Percentiles rank a stretch among this genome's conserved stretches.
Conservation (phyloP, 2,888 invertebrate species). For the Iselma pallidipennis region DNA sequence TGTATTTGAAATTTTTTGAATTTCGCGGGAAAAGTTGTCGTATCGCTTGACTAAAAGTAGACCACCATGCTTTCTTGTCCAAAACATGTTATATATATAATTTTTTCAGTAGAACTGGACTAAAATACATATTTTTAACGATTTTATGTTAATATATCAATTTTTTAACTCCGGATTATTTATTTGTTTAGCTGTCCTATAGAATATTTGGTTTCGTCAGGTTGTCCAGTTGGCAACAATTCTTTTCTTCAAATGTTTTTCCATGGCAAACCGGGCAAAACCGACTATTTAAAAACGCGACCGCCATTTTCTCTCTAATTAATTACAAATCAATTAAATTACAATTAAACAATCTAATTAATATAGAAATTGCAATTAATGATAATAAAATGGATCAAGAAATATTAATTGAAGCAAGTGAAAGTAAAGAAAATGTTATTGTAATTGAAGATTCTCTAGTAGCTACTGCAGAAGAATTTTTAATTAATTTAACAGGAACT, state of each 20-base stretch:
- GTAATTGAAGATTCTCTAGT: background rate
- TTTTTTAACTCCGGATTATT: too few relatives aligned
- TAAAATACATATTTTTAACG: too few relatives aligned
- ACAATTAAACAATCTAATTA: background rate
- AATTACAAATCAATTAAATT: background rate
- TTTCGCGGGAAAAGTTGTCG: background rate
- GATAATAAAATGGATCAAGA: background rate
- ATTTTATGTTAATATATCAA: too few relatives aligned
- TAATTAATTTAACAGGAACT: too few relatives aligned
- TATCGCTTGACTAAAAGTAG: background rate
- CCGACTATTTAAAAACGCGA: background rate
- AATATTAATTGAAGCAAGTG: too few relatives aligned
- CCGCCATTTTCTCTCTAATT: too few relatives aligned
- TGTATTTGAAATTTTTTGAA: background rate
- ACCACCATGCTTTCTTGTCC: background rate
- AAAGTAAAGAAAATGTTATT: background rate
- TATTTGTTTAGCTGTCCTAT: too few relatives aligned
- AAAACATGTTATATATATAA: too few relatives aligned
- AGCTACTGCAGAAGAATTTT: background rate
- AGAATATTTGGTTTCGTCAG: background rate
- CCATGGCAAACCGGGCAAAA: background rate
- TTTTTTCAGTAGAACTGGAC: too few relatives aligned
- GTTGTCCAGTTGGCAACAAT: background rate
- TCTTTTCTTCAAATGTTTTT: too few relatives aligned
- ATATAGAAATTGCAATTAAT: background rate